A percentile compares a stretch with the other conserved stretches of the same genome.
phyloP scores from a whole-genome alignment of 2,113 vertebrate genomes.

The Chaenocephalus aceratus region DNA sequence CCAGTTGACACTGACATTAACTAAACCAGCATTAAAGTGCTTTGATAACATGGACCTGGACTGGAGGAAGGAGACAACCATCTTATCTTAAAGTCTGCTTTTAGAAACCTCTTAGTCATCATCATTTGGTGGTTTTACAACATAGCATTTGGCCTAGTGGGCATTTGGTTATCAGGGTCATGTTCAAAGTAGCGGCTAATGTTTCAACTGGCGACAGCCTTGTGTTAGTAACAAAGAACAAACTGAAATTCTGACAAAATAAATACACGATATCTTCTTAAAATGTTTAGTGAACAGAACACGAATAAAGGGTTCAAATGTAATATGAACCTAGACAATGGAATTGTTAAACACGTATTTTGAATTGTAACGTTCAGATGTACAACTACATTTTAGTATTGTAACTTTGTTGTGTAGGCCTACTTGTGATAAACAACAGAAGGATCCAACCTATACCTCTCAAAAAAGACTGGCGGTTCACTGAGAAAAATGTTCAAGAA shows the following conservation, averaged over 20 bases:
- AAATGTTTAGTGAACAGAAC: neutral
- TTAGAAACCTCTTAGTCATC: constrained; percentile 70
- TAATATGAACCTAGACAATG: neutral
- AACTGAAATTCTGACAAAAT: constrained; percentile 3
- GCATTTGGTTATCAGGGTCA: constrained; percentile 83
- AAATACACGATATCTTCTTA: neutral
- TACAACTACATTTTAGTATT: neutral
- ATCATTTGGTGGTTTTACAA: constrained; percentile 73
- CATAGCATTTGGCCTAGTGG: constrained; percentile 66
- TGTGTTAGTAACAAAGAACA: constrained; percentile 15
- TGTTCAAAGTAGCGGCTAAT: constrained; percentile 81
- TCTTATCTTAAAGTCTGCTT: constrained; percentile 62
- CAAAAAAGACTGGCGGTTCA: neutral
- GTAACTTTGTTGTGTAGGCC: neutral
- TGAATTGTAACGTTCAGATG: neutral
- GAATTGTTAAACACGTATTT: neutral
- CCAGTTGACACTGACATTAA: constrained; percentile 14
- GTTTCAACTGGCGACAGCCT: constrained; percentile 55
- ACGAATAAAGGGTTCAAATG: neutral
- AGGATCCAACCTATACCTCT: neutral
- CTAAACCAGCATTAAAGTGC: neutral
- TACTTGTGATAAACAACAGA: neutral
- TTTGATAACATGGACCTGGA: constrained; percentile 22
- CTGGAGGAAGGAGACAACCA: constrained; percentile 41
- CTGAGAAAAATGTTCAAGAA: constrained; percentile 4